Conservation (phyloP, 2,797 vertebrate genomes). For the Xiphophorus birchmanni region DNA sequence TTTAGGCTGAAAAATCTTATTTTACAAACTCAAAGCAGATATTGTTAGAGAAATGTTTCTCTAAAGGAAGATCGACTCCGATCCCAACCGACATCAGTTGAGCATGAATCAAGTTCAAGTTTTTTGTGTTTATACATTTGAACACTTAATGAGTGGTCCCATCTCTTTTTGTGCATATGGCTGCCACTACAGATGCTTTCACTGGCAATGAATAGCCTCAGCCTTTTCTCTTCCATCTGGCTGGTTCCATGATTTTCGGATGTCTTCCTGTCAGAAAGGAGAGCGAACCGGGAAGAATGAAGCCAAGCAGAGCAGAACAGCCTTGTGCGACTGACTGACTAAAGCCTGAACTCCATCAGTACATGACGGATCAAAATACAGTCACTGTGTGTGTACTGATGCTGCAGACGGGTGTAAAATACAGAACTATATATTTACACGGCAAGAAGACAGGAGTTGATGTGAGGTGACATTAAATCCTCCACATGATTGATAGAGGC, state of each 20-base stretch:
- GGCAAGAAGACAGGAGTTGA: slow-evolving; percentile 7
- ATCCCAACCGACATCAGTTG: neutral
- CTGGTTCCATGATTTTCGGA: slow-evolving; percentile 41
- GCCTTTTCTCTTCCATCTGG: slow-evolving; percentile 25
- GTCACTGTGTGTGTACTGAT: slow-evolving; percentile 9
- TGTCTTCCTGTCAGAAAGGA: slow-evolving; percentile 48
- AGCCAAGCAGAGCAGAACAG: slow-evolving; percentile 48
- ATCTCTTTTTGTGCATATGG: neutral
- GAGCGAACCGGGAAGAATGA: slow-evolving; percentile 42
- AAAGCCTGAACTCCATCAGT: slow-evolving; percentile 45
- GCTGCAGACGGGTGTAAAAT: neutral
- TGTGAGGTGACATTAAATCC: slow-evolving; percentile 47
- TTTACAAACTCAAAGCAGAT: neutral
- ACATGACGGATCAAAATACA: slow-evolving; percentile 42
- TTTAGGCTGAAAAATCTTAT: neutral
- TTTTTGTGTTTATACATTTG: neutral
- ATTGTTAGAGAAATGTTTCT: neutral
- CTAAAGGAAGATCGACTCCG: neutral
- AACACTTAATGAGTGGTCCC: neutral
- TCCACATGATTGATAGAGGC: neutral
- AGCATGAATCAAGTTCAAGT: neutral
- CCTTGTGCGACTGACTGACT: slow-evolving; percentile 52
- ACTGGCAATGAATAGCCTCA: neutral
- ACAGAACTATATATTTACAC: neutral
- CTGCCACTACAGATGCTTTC: slow-evolving; percentile 10